Conservation (phyloP, 1,140 invertebrate species). For the Dinoponera quadriceps region DNA sequence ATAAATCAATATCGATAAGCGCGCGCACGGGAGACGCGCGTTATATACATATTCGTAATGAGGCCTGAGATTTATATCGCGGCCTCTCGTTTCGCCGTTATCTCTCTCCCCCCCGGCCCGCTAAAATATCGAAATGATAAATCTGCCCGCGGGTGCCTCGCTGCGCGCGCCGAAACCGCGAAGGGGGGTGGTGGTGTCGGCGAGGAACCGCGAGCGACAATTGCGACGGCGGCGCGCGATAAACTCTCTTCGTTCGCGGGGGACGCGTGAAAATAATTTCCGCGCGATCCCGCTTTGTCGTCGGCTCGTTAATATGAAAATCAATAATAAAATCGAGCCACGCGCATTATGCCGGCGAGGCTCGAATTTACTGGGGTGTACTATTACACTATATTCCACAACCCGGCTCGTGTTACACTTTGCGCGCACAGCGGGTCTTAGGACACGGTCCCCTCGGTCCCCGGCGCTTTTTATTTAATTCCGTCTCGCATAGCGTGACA, state of each 20-base stretch:
- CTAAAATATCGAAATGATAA: constrained; percentile 47
- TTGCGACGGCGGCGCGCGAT: too few species aligned
- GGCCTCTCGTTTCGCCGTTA: constrained; percentile 35
- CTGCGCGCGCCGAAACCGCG: neutral
- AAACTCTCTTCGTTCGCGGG: too few species aligned
- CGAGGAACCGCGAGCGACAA: neutral
- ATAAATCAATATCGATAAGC: constrained; percentile 75
- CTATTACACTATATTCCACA: constrained; percentile 37
- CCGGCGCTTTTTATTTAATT: constrained; percentile 24
- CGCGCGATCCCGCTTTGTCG: neutral
- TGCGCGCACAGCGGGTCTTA: constrained; percentile 45
- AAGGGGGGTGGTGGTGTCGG: neutral
- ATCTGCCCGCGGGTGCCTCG: constrained; percentile 39
- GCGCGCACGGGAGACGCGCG: constrained; percentile 63
- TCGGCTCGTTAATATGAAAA: constrained; percentile 16
- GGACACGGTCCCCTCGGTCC: neutral
- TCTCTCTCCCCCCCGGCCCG: constrained; percentile 5
- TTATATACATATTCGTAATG: constrained; percentile 70
- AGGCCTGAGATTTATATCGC: constrained; percentile 68
- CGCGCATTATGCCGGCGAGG: neutral
- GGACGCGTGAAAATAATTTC: neutral
- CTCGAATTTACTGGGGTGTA: constrained; percentile 39
- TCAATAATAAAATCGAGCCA: constrained; percentile 41
- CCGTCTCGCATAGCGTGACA: neutral
- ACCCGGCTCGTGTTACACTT: constrained; percentile 41